phyloP scores from a whole-genome alignment of 2,797 vertebrate species.

The Tauraco hartlaubi region DNA sequence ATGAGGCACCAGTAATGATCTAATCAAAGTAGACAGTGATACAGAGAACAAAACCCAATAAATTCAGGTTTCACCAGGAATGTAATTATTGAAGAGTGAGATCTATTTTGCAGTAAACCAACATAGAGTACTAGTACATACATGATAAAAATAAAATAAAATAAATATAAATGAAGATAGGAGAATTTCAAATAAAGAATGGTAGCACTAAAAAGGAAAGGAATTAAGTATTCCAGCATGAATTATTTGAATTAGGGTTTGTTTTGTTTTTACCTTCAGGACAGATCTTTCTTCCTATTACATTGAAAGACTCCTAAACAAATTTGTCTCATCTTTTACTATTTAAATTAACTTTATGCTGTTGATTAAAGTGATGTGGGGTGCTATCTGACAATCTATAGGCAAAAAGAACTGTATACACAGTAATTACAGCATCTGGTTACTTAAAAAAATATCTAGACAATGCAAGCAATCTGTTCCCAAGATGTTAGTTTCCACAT shows the following conservation, averaged over 20 bases:
- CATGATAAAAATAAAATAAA: background rate
- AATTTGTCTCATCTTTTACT: background rate
- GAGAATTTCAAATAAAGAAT: background rate
- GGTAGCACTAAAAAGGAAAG: background rate
- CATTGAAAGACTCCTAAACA: background rate
- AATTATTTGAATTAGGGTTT: background rate
- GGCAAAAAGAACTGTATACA: background rate
- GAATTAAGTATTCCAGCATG: background rate
- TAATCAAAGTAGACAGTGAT: background rate
- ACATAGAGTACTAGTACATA: background rate
- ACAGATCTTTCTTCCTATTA: background rate
- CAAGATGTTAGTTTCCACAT: background rate
- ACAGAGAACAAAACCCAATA: background rate
- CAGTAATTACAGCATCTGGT: constrained; percentile 44
- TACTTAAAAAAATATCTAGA: constrained; percentile 3
- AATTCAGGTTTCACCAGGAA: background rate
- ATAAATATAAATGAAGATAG: background rate
- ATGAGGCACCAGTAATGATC: background rate
- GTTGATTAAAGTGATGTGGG: constrained; percentile 6
- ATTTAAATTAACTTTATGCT: background rate
- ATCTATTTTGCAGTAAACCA: constrained; percentile 2
- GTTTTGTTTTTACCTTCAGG: background rate
- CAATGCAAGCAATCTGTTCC: constrained; percentile 39
- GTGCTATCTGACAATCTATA: background rate
- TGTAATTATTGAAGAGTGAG: background rate